Evolutionary conservation across 2,888 invertebrate species (phyloP), one percentile per base, ranked within the genome.

Genomic region (Diloba caeruleocephala): DNA sequence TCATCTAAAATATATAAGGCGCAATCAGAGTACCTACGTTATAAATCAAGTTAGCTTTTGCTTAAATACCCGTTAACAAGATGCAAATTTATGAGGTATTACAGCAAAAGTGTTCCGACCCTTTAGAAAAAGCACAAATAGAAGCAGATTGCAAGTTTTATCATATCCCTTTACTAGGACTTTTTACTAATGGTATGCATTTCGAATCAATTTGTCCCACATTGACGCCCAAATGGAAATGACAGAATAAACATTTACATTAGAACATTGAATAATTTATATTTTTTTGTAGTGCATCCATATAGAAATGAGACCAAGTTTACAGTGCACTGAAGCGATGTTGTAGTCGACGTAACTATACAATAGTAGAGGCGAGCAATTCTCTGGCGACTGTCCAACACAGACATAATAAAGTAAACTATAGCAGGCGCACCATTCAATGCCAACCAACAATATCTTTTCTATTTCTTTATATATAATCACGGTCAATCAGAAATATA

Each of bases 1-100:
- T 99, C 98, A 95, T 98, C 99, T 99, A 89, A 72, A 90, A 54
- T 4, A 62, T 26, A 54, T 17, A 56, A 52, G 10, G n/a, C n/a
- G 26, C 59, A 73, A 72, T 93, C 85, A 93, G 89, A 93, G 89
- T 79, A 84, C 17, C 84, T 75, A 79, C 59, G 74, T 57, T 51
- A 34, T 17, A 28, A 4, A 32, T 37, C 29, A 34, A 36, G 31
- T 26, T 28, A 41, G 23, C 17, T 41, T 19, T 17, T 9, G 23
- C 26, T 46, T 32, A 55, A 52, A 55, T 51, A 58, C 60, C 60
- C 66, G 59, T 25, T 7, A 33, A 39, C 28, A 6, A 45, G 31
- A 55, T 52, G 45, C 54, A 37, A 52, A 38, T 55, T 17, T 52
- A 50, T 33, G 10, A 50, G 46, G 39, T 37, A 33, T 28, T 34